phyloP scores from a whole-genome alignment of 2,888 invertebrate species.

The Ornithoptera priamus region DNA sequence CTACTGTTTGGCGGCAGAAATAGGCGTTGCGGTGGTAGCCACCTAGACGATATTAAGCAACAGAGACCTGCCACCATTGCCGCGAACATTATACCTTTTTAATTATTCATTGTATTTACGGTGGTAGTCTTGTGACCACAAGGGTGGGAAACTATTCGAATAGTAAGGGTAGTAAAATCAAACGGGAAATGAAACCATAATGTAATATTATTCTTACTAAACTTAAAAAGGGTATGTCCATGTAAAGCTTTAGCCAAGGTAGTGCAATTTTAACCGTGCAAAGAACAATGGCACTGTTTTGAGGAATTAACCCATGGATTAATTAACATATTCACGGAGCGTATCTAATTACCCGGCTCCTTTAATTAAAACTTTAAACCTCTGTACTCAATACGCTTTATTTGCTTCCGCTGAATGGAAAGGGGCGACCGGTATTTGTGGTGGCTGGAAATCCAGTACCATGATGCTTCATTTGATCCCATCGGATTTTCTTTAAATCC shows the following conservation, averaged over 20 bases:
- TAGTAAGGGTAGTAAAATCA: no score
- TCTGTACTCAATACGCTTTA: slow-evolving; percentile 54
- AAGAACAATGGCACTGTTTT: slow-evolving; percentile 72
- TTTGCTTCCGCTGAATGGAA: slow-evolving; percentile 57
- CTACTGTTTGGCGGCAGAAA: no score
- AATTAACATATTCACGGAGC: slow-evolving; percentile 74
- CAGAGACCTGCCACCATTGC: no score
- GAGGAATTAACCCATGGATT: slow-evolving; percentile 73
- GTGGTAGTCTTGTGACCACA: no score
- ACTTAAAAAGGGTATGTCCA: slow-evolving; percentile 29
- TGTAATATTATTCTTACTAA: no score
- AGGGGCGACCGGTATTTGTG: slow-evolving; percentile 38
- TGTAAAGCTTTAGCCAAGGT: slow-evolving; percentile 42
- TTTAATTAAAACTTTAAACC: slow-evolving; percentile 74
- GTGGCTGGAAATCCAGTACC: slow-evolving; percentile 29
- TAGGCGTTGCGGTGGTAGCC: no score
- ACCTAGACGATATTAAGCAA: no score
- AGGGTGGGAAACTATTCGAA: no score
- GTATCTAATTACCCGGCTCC: slow-evolving; percentile 69
- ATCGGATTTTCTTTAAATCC: slow-evolving; percentile 17
- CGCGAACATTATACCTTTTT: no score
- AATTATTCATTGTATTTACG: no score
- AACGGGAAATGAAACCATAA: no score
- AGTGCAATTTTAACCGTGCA: slow-evolving; percentile 61
- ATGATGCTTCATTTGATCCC: slow-evolving; percentile 19